Conservation (phyloP, 2,888 invertebrate species). For the Plagodis pulveraria region DNA sequence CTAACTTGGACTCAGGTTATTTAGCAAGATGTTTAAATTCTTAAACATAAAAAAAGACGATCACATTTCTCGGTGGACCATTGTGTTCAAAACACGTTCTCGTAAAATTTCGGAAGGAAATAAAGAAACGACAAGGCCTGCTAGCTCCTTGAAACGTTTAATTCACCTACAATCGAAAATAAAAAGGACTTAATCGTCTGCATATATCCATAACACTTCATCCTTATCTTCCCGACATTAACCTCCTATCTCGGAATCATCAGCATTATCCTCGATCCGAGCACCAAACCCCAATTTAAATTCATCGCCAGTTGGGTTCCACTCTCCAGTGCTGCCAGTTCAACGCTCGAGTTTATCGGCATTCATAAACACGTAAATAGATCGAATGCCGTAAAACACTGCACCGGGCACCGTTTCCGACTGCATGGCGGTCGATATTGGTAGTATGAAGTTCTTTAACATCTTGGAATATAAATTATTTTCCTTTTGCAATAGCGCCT, state of each 20-base stretch:
- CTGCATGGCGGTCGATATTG: conserved; percentile 73
- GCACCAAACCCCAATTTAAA: conserved; percentile 23
- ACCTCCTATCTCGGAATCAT: conserved; percentile 21
- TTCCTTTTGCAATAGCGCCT: no score
- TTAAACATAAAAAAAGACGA: no score
- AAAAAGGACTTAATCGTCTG: conserved; percentile 5
- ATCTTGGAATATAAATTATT: no score
- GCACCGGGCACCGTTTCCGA: conserved; percentile 63
- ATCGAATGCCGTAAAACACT: conserved; percentile 78
- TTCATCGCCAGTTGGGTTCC: conserved; percentile 18
- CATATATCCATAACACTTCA: conserved; percentile 17
- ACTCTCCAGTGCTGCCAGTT: conserved; percentile 44
- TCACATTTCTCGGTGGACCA: no score
- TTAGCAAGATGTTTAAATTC: no score
- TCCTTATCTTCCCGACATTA: conserved; percentile 15
- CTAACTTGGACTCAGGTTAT: no score
- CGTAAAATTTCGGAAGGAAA: no score
- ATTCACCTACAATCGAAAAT: background rate
- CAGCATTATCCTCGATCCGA: conserved; percentile 21
- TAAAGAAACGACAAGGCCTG: no score
- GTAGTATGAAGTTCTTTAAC: conserved; percentile 29
- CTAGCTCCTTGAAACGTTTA: background rate
- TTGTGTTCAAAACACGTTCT: no score
- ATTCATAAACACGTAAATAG: conserved; percentile 79
- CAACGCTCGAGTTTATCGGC: conserved; percentile 68